A percentile compares a stretch with the other conserved stretches of the same genome.
Evolutionary conservation across 64 coral and sea anemone species (phyloP).

Genomic region (Orbicella faveolata): DNA sequence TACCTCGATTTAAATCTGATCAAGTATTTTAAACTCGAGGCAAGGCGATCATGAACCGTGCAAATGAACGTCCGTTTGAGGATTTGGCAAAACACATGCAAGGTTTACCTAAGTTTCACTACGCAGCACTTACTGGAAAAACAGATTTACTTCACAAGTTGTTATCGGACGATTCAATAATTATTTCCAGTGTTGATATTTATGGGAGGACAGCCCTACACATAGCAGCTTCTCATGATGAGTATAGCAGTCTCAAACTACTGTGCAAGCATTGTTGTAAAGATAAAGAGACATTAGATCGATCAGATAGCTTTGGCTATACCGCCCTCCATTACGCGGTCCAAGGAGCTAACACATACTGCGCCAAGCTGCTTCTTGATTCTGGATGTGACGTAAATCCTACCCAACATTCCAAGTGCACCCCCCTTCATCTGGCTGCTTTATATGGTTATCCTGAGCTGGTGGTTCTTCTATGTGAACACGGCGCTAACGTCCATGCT

Average conservation of each 20-base stretch:
- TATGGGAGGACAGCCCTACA: constrained; percentile 55
- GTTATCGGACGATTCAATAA: not conserved
- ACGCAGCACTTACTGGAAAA: constrained; percentile 1
- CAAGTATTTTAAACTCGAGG: not conserved
- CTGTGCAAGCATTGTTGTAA: constrained; percentile 35
- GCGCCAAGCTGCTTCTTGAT: constrained; percentile 45
- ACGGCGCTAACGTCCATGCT: constrained; percentile 51
- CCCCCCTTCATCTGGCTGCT: constrained; percentile 62
- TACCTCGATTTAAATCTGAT: not conserved
- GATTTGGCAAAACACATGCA: not conserved
- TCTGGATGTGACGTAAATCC: constrained; percentile 34
- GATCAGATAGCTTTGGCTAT: constrained; percentile 50
- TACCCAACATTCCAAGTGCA: not conserved
- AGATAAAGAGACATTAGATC: constrained; percentile 38
- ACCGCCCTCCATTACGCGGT: constrained; percentile 71
- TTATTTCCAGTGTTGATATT: constrained; percentile 18
- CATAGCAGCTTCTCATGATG: constrained; percentile 44
- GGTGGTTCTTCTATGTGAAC: constrained; percentile 54
- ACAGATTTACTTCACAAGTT: not conserved
- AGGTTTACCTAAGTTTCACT: constrained; percentile 8
- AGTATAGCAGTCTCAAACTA: constrained; percentile 28
- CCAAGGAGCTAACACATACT: constrained; percentile 34
- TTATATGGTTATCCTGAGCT: constrained; percentile 49
- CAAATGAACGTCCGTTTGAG: not conserved
- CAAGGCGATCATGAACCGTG: not conserved